Evolutionary conservation across 2,113 vertebrate species (phyloP).

Genomic region (Misgurnus mizolepis): DNA sequence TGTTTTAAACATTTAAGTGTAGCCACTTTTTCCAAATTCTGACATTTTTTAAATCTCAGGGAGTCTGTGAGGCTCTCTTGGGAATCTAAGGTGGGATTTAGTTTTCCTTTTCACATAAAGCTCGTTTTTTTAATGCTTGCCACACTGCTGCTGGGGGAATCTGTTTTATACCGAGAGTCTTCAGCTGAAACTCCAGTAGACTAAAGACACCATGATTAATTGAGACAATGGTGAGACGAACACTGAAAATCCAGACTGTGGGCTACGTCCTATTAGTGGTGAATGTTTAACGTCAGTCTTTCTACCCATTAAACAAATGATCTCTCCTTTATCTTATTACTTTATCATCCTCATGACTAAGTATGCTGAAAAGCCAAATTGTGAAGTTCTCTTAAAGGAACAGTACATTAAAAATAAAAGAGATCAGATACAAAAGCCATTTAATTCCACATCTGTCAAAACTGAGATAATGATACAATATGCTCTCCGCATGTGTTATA

Average conservation of each 20-base stretch:
- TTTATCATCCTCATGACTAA: constrained; percentile 66
- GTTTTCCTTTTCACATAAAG: background rate
- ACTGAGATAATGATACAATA: too few species aligned
- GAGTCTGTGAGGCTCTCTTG: background rate
- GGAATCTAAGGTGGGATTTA: constrained; percentile 12
- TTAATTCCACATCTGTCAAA: too few species aligned
- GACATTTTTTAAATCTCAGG: background rate
- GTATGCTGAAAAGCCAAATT: constrained; percentile 48
- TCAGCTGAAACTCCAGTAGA: background rate
- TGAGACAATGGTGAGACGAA: background rate
- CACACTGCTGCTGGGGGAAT: background rate
- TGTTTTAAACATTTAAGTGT: constrained; percentile 8
- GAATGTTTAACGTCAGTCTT: constrained; percentile 23
- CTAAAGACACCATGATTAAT: background rate
- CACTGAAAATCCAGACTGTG: background rate
- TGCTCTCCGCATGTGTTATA: too few species aligned
- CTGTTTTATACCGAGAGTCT: background rate
- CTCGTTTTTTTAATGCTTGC: background rate
- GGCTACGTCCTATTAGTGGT: constrained; percentile 25
- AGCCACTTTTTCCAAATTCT: constrained; percentile 6
- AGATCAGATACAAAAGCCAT: too few species aligned
- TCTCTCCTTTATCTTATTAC: constrained; percentile 45
- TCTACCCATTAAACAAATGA: constrained; percentile 25
- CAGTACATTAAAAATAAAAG: background rate
- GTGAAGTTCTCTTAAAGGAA: background rate